Evolutionary conservation across 1,140 invertebrate species (phyloP).

Genomic region (Pogonomyrmex barbatus): DNA sequence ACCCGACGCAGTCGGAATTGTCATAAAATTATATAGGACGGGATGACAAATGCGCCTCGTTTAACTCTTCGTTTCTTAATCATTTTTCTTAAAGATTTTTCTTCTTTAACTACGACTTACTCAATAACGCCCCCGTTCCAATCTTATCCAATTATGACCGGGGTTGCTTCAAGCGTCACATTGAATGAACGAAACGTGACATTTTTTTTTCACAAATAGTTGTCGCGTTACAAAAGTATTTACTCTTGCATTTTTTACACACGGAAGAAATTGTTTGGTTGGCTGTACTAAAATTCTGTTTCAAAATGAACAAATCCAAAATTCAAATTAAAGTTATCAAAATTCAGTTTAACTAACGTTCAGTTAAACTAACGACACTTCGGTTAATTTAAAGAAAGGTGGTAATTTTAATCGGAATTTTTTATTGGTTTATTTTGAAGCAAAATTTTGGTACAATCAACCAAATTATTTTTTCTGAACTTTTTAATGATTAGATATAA

Average conservation of each 20-base stretch:
- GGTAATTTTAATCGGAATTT: no score
- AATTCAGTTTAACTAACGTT: no score
- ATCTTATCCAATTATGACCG: neutral
- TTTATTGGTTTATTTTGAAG: no score
- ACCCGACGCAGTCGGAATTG: slow-evolving; percentile 54
- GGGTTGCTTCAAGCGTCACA: neutral
- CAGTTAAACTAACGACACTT: no score
- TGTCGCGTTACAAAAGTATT: neutral
- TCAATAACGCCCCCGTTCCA: neutral
- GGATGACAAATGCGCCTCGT: slow-evolving; percentile 54
- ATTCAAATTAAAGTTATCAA: no score
- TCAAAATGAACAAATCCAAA: no score
- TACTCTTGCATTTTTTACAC: neutral
- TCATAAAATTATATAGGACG: slow-evolving; percentile 65
- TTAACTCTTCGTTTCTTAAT: slow-evolving; percentile 54
- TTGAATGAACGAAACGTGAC: neutral
- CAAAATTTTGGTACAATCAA: no score
- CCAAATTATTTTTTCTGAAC: no score
- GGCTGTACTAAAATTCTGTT: no score
- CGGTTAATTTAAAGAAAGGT: no score
- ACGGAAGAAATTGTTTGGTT: no score
- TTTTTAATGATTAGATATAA: neutral
- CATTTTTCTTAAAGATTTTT: slow-evolving; percentile 37
- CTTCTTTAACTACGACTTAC: neutral
- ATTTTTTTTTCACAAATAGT: neutral